Evolutionary conservation across 2,888 invertebrate genomes (phyloP).

Genomic region (Drosophila rellima): DNA sequence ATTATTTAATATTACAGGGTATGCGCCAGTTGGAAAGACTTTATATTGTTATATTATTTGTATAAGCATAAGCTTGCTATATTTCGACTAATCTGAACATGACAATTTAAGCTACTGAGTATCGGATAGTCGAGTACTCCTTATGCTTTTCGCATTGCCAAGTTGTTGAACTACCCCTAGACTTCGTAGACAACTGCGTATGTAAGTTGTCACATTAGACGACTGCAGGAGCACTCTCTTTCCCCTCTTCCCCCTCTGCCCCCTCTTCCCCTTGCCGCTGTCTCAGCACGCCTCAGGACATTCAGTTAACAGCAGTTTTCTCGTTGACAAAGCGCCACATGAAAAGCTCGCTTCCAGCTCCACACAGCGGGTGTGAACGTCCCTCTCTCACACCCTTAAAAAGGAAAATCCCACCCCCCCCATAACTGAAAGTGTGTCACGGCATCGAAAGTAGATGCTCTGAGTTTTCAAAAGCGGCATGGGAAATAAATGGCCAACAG

Average conservation of each 20-base stretch:
- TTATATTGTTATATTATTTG: background rate
- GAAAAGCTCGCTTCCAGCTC: slow-evolving; percentile 19
- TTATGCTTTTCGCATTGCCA: background rate
- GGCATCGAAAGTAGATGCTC: slow-evolving; percentile 20
- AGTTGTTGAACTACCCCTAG: slow-evolving; percentile 12
- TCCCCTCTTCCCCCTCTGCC: background rate
- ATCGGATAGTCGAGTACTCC: slow-evolving; percentile 7
- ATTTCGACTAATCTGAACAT: background rate
- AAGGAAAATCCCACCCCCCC: background rate
- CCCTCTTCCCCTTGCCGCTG: background rate
- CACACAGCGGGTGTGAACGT: slow-evolving; percentile 15
- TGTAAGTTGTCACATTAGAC: slow-evolving; percentile 41
- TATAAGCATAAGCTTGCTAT: background rate
- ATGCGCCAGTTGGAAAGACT: background rate
- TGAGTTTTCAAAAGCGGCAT: background rate
- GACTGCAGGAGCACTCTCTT: slow-evolving; percentile 3
- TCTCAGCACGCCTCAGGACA: slow-evolving; percentile 12
- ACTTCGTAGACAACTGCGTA: slow-evolving; percentile 23
- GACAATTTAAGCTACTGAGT: background rate
- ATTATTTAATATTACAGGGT: background rate
- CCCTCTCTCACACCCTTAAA: background rate
- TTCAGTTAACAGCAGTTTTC: slow-evolving; percentile 30
- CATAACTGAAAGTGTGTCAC: slow-evolving; percentile 43
- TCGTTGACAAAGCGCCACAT: slow-evolving; percentile 31
- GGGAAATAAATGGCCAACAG: slow-evolving; percentile 19